A percentile compares a stretch with the other conserved stretches of the same genome.
Evolutionary conservation across 30 jellyfish, hydroid and myxozoan species (phyloP).

Genomic region (Cassiopea xamachana): DNA sequence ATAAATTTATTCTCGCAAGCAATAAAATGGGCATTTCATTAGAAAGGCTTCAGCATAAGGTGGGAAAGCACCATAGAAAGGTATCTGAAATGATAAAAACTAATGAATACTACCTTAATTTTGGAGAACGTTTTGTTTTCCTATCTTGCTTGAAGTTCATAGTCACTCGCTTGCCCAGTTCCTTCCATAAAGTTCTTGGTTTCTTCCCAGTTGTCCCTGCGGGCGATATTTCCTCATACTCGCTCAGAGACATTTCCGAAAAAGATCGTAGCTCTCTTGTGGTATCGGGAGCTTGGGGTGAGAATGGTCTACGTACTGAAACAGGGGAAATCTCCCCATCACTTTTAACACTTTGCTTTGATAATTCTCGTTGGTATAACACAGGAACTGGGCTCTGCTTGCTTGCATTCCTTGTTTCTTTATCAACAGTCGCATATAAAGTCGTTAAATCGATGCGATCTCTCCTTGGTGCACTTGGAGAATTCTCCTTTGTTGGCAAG

Average conservation of each 20-base stretch:
- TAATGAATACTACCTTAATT: constrained; percentile 14
- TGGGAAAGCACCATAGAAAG: neutral
- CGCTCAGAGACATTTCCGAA: constrained; percentile 16
- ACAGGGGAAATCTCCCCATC: neutral
- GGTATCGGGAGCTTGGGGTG: neutral
- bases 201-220: constrained; percentile 33
- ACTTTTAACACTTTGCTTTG: constrained; percentile 17
- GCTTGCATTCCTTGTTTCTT: neutral
- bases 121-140: constrained; percentile 9
- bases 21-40: no score
- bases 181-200: constrained; percentile 25
- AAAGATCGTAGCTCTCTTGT: constrained; percentile 27
- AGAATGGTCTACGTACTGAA: neutral
- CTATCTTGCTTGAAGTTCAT: constrained; percentile 42
- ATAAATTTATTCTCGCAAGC: no score
- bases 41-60: no score
- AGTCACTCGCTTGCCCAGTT: constrained; percentile 53
- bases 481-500: neutral
- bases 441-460: neutral
- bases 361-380: constrained; percentile 4
- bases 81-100: neutral
- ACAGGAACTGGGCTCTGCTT: constrained; percentile 30
- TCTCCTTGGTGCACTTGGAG: neutral
- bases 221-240: constrained; percentile 8
- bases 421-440: neutral